These are phyloP conservation scores for Malurus leucopterus DNA, from an alignment of 2,797 vertebrate genomes.

Conservation along the genomic window DNA sequence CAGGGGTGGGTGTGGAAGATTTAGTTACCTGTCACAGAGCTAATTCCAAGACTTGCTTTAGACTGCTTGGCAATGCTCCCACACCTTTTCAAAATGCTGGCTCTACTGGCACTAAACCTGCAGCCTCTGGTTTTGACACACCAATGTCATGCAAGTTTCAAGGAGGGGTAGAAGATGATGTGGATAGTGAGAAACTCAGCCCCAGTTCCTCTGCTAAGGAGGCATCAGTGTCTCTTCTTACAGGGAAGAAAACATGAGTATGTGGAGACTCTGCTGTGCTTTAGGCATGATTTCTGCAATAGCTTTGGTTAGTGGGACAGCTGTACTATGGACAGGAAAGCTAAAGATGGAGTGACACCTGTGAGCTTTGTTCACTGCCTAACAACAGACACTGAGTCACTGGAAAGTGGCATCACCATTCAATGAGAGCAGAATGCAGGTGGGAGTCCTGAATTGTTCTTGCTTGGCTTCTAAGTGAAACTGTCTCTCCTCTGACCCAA, in stretches of 20 bases:
- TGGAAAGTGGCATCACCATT: not conserved
- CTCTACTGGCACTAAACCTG: not conserved
- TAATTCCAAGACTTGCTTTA: not conserved
- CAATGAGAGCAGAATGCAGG: not conserved
- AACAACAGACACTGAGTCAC: not conserved
- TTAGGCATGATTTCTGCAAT: not conserved
- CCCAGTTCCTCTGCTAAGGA: not conserved
- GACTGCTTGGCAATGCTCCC: not conserved
- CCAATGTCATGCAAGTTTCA: not conserved
- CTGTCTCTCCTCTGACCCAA: not conserved
- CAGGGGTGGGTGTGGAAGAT: not conserved
- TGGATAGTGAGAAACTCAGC: not conserved
- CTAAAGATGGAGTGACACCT: not conserved
- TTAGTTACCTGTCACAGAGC: not conserved
- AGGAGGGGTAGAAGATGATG: not conserved
- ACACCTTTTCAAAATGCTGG: not conserved
- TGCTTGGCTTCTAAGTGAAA: not conserved
- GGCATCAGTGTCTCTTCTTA: not conserved
- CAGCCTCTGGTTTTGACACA: not conserved
- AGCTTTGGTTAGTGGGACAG: not conserved
- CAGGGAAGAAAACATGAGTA: not conserved
- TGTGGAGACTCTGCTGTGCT: not conserved
- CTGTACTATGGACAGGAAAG: not conserved
- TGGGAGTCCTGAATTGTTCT: not conserved
- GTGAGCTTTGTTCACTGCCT: not conserved